Evolutionary conservation across 1,140 invertebrate genomes (phyloP).

Genomic region (Cyrtorhinus lividipennis): DNA sequence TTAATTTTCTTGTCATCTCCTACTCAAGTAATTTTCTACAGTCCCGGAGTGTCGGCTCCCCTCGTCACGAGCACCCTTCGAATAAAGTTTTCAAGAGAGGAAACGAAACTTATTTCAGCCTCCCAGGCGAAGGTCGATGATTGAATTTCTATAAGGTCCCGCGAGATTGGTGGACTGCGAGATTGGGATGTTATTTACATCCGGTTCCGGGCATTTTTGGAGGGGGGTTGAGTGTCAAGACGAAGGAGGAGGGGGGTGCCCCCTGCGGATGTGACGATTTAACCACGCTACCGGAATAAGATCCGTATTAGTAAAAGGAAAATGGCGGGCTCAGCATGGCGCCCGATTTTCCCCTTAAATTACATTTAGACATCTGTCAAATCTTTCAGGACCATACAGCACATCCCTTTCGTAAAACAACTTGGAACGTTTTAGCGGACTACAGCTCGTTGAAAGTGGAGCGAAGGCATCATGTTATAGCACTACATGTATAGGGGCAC

Average conservation of each 20-base stretch:
- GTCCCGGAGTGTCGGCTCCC: not conserved
- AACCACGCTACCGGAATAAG: constrained; percentile 1
- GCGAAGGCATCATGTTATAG: too few species aligned
- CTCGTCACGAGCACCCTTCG: not conserved
- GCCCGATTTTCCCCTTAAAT: not conserved
- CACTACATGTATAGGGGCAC: too few species aligned
- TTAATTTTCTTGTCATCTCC: not conserved
- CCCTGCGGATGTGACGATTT: not conserved
- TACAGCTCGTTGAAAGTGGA: too few species aligned
- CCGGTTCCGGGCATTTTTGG: constrained; percentile 15
- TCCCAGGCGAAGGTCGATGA: constrained; percentile 2
- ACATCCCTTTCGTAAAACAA: too few species aligned
- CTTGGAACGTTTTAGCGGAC: too few species aligned
- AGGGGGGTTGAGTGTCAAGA: not conserved
- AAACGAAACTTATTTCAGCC: not conserved
- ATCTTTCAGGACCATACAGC: too few species aligned
- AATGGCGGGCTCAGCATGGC: not conserved
- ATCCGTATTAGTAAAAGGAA: not conserved
- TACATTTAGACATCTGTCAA: constrained; percentile 5
- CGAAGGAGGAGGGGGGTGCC: not conserved
- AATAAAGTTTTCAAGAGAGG: constrained; percentile 1
- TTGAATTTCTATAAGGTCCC: constrained; percentile 11
- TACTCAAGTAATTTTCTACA: not conserved
- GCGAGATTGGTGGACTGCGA: not conserved
- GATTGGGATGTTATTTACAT: constrained; percentile 16